phyloP scores from a whole-genome alignment of 2,888 invertebrate species.

The Xiphydria camelus region DNA sequence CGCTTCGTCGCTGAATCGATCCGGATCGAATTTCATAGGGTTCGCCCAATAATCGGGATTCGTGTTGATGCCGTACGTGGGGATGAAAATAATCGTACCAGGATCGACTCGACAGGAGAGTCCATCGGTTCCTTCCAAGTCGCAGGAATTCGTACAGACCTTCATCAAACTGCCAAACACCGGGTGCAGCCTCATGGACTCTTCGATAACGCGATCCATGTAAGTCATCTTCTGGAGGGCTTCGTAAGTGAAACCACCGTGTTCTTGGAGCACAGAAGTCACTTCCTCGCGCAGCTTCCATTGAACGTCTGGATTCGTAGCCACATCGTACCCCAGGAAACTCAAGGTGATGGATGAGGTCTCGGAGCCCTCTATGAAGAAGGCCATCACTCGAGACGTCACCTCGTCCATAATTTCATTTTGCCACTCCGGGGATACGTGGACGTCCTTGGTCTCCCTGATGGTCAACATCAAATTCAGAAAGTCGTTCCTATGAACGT shows the following conservation, averaged over 20 bases:
- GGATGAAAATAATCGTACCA: slow-evolving; percentile 26
- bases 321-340: slow-evolving; percentile 58
- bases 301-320: slow-evolving; percentile 57
- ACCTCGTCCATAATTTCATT: slow-evolving; percentile 45
- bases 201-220: slow-evolving; percentile 58
- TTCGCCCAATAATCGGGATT: slow-evolving; percentile 36
- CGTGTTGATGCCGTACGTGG: slow-evolving; percentile 20
- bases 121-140: slow-evolving; percentile 38
- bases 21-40: slow-evolving; percentile 38
- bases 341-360: slow-evolving; percentile 60
- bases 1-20: slow-evolving; percentile 33
- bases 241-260: slow-evolving; percentile 58
- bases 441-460: slow-evolving; percentile 41
- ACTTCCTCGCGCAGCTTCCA: slow-evolving; percentile 59
- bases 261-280: slow-evolving; percentile 35
- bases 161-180: slow-evolving; percentile 22
- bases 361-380: slow-evolving; percentile 62
- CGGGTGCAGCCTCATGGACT: slow-evolving; percentile 32
- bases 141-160: slow-evolving; percentile 27
- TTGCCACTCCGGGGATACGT: no score
- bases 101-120: slow-evolving; percentile 26
- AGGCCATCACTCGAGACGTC: slow-evolving; percentile 58
- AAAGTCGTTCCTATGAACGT: slow-evolving; percentile 56
- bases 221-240: slow-evolving; percentile 60
- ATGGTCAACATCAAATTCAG: slow-evolving; percentile 59